Evolutionary conservation across 2,113 vertebrate genomes (phyloP).

Genomic region (Chionis minor): DNA sequence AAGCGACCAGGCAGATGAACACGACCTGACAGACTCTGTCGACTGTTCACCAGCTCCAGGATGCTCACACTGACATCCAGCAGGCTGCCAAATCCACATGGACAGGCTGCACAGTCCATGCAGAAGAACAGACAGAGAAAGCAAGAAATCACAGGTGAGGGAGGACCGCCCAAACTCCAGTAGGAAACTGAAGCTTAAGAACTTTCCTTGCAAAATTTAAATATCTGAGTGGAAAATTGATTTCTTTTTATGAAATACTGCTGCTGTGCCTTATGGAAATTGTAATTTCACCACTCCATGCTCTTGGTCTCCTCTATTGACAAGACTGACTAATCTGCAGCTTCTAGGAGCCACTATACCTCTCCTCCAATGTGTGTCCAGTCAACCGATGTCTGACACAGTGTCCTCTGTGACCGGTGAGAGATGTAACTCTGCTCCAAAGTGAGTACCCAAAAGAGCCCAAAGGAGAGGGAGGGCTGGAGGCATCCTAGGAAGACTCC

Average conservation of each 20-base stretch:
- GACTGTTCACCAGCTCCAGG: neutral
- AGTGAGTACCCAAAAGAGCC: neutral
- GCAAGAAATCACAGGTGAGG: neutral
- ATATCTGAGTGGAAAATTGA: neutral
- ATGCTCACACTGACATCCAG: neutral
- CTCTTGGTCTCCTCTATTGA: neutral
- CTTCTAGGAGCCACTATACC: neutral
- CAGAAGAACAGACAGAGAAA: neutral
- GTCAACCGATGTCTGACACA: neutral
- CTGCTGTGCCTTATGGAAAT: neutral
- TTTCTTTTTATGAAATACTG: neutral
- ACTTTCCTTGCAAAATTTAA: neutral
- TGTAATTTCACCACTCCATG: neutral
- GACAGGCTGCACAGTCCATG: neutral
- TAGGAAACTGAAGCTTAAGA: neutral
- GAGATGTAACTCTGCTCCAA: neutral
- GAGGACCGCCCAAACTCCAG: neutral
- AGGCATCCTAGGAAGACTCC: neutral
- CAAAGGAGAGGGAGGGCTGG: neutral
- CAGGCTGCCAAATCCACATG: rapidly evolving
- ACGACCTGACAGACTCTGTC: neutral
- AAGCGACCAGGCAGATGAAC: neutral
- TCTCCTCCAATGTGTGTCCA: neutral
- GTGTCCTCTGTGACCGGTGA: neutral
- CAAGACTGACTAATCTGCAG: neutral